Conservation (phyloP, 23 tunicate species). For the Clavelina lepadiformis region DNA sequence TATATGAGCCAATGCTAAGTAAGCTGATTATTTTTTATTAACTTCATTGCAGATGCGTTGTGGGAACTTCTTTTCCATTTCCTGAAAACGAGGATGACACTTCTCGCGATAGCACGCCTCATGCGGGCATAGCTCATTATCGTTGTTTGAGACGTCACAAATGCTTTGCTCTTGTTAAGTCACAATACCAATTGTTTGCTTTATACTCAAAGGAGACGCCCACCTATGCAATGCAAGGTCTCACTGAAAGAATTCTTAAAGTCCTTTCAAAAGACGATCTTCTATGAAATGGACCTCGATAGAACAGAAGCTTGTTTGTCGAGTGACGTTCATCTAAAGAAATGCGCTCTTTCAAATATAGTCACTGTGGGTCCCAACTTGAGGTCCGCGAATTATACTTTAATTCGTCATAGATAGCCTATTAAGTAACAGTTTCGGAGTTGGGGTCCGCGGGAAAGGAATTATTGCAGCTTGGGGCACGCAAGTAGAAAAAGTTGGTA, state of each 20-base stretch:
- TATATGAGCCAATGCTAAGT: no score
- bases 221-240: slow-evolving; percentile 51
- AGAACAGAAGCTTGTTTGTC: neutral
- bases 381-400: no score
- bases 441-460: no score
- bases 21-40: no score
- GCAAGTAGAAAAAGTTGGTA: no score
- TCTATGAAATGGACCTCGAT: slow-evolving; percentile 14
- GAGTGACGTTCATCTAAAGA: neutral
- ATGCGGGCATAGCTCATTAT: slow-evolving; percentile 53
- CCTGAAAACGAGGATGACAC: slow-evolving; percentile 28
- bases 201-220: slow-evolving; percentile 38
- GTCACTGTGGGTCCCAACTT: no score
- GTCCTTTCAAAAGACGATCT: slow-evolving; percentile 27
- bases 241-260: slow-evolving; percentile 43
- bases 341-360: no score
- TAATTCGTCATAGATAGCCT: no score
- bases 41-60: slow-evolving; percentile 34
- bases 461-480: no score
- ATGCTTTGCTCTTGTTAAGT: slow-evolving; percentile 47
- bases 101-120: slow-evolving; percentile 8
- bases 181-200: slow-evolving; percentile 56
- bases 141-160: slow-evolving; percentile 57
- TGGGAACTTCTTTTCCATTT: slow-evolving; percentile 64
- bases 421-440: no score